Evolutionary conservation across 2,888 invertebrate genomes (phyloP).

Genomic region (Congeria kusceri): DNA sequence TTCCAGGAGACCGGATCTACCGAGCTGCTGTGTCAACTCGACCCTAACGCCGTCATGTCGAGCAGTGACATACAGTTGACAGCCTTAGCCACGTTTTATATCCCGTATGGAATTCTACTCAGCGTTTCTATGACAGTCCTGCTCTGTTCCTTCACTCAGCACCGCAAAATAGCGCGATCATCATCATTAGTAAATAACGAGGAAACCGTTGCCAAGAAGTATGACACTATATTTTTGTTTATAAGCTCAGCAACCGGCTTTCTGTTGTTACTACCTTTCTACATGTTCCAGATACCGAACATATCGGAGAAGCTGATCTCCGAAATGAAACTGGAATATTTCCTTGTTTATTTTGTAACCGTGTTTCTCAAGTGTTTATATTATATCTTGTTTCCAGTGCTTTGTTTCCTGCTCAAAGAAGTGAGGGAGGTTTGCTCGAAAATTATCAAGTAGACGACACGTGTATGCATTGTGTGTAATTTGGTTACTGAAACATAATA

Average conservation of each 20-base stretch:
- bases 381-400: conserved; percentile 54
- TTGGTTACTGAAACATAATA: too few relatives aligned
- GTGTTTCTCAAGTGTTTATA: conserved; percentile 41
- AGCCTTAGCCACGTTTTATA: conserved; percentile 50
- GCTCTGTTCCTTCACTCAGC: conserved; percentile 46
- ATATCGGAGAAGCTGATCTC: conserved; percentile 26
- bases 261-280: conserved; percentile 52
- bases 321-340: conserved; percentile 24
- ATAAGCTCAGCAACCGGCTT: conserved; percentile 53
- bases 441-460: conserved; percentile 13
- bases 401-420: conserved; percentile 50
- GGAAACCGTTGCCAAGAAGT: conserved; percentile 28
- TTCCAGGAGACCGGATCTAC: neutral
- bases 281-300: conserved; percentile 48
- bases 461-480: too few relatives aligned
- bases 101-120: conserved; percentile 58
- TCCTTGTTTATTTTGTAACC: conserved; percentile 36
- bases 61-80: conserved; percentile 35
- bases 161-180: conserved; percentile 32
- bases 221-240: conserved; percentile 50
- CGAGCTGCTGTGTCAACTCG: neutral
- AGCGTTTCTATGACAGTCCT: conserved; percentile 49
- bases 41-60: conserved; percentile 19
- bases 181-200: conserved; percentile 30
- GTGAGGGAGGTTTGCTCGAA: conserved; percentile 42